phyloP scores from a whole-genome alignment of 2,888 invertebrate species.

The Anagyrus pseudococci region DNA sequence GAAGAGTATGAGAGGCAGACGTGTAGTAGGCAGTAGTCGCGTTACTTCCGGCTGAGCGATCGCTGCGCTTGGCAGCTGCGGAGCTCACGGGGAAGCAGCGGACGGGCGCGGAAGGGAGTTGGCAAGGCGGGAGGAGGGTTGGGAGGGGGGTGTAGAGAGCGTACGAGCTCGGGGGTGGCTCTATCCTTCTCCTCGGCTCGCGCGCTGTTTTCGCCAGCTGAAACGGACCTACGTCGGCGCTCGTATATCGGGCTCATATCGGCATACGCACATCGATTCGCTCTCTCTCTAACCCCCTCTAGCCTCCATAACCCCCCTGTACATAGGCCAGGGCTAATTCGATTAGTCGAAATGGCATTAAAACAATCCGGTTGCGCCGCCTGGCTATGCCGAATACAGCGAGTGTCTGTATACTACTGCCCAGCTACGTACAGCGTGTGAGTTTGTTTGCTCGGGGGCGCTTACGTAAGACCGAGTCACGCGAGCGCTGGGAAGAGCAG shows the following conservation, averaged over 20 bases:
- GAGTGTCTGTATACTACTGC: slow-evolving; percentile 3
- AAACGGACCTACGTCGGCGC: slow-evolving; percentile 42
- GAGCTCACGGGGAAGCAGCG: slow-evolving; percentile 53
- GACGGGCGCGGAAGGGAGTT: slow-evolving; percentile 41
- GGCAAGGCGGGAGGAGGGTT: slow-evolving; percentile 24
- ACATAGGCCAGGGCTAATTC: slow-evolving; percentile 58
- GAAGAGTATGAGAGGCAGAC: slow-evolving; percentile 45
- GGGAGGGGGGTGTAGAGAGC: slow-evolving; percentile 44
- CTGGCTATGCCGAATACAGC: slow-evolving; percentile 15
- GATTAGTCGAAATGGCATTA: slow-evolving; percentile 69
- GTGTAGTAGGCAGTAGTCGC: slow-evolving; percentile 62
- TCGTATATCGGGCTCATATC: slow-evolving; percentile 45
- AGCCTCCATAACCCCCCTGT: too few relatives aligned
- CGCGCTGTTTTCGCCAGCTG: slow-evolving; percentile 45
- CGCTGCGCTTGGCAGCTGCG: slow-evolving; percentile 62
- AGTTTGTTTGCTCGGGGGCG: slow-evolving; percentile 12
- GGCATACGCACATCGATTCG: slow-evolving; percentile 57
- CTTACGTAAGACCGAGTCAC: neutral
- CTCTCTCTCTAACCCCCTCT: too few relatives aligned
- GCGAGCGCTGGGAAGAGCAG: slow-evolving; percentile 6
- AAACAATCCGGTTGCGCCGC: slow-evolving; percentile 66
- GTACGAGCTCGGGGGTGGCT: slow-evolving; percentile 10
- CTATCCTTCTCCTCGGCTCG: slow-evolving; percentile 1
- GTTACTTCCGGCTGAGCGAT: slow-evolving; percentile 61
- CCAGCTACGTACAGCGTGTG: too few relatives aligned